Evolutionary conservation across 1,140 invertebrate species (phyloP), one percentile per base, ranked within the genome.

Genomic region (Metaphire vulgaris): DNA sequence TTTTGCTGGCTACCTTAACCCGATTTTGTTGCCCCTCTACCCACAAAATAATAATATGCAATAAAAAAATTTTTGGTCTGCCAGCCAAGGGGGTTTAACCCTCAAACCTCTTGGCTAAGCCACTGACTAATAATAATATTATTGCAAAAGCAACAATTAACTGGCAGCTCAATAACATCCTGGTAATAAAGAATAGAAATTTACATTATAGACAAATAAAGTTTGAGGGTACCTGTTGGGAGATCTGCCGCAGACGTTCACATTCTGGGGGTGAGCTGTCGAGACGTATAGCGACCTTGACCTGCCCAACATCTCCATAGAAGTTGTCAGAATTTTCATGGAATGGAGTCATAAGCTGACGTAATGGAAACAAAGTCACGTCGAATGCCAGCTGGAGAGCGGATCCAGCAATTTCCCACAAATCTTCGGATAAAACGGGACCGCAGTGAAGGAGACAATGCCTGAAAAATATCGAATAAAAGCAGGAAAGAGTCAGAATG

Each of bases 311-410:
- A 83, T 96, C 94, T 0, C 94, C 94, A 86, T 96, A 96, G 84
- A 96, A 96, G 80, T 92, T 95, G 79, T 95, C 92, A 0, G 93
- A 96, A 80, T 94, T 91, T 78, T 91, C 90, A 80, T 93, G 91
- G 82, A 96, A 97, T 1, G 93, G 92, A 80, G 91, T 90, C 33
- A 92, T 94, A 28, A 97, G 85, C 86, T 95, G 93, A 70, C 92
- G 90, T 28, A 96, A 83, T 34, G 93, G 92, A 74, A 92, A 91
- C 14, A 95, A 89, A 28, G 92, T 94, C 21, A 94, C 91, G 14
- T 91, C 90, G 79, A 92, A 92, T 28, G 93, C 92, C 79, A 91
- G 89, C 81, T 93, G 91, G 69, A 96, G 89, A 41, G 91, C 91
- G 26, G 90, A 89, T 69, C 91, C 92, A 69, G 92, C 89, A 15